Evolutionary conservation across 2,888 invertebrate genomes (phyloP).

Genomic region (Mechanitis mazaeus): DNA sequence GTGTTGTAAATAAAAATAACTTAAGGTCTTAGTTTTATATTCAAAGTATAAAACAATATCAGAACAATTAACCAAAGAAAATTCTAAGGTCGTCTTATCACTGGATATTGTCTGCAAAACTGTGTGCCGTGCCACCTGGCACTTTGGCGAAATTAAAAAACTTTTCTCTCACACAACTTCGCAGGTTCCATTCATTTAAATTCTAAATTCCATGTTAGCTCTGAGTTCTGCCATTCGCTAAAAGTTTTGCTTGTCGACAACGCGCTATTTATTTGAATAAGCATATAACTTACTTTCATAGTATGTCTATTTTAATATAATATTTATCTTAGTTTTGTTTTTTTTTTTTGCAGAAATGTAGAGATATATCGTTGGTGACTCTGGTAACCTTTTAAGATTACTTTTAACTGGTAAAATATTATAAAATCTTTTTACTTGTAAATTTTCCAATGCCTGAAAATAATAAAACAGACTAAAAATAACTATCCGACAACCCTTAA

Average conservation of each 20-base stretch:
- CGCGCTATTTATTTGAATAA: conserved; percentile 9
- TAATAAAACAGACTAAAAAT: too few relatives aligned
- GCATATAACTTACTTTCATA: background rate
- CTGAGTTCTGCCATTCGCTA: conserved; percentile 56
- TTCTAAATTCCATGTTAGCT: conserved; percentile 66
- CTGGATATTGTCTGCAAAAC: conserved; percentile 59
- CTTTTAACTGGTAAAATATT: too few relatives aligned
- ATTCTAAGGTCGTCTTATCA: conserved; percentile 7
- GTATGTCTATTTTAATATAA: background rate
- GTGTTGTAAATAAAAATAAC: too few relatives aligned
- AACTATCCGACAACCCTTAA: too few relatives aligned
- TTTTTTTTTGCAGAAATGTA: too few relatives aligned
- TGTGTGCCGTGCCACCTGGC: conserved; percentile 59
- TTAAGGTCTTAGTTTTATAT: background rate
- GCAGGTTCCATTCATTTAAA: conserved; percentile 67
- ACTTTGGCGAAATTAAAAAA: conserved; percentile 73
- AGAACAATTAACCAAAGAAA: conserved; percentile 2
- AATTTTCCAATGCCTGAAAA: too few relatives aligned
- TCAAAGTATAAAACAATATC: background rate
- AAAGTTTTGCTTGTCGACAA: conserved; percentile 13
- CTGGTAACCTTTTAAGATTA: too few relatives aligned
- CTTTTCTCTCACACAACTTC: conserved; percentile 61
- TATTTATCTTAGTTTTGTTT: background rate
- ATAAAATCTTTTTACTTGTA: too few relatives aligned
- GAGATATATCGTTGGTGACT: too few relatives aligned